A percentile compares a stretch with the other conserved stretches of the same genome.
These are phyloP conservation scores for Eupithecia pulchellata DNA, from an alignment of 2,888 invertebrate genomes.

Conservation along the genomic window DNA sequence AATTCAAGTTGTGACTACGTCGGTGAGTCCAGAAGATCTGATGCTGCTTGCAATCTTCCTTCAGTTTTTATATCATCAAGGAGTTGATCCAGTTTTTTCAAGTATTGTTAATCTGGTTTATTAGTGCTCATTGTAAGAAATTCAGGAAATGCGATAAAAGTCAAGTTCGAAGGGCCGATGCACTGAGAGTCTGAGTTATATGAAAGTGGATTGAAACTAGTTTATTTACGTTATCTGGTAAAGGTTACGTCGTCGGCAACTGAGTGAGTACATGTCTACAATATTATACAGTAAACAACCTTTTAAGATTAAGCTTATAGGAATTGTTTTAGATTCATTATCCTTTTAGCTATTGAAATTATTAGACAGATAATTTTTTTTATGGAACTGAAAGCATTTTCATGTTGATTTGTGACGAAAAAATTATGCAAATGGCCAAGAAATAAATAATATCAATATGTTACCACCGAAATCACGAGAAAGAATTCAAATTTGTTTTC, in stretches of 20 bases:
- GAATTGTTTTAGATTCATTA: background rate
- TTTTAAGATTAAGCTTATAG: background rate
- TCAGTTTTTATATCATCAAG: conserved; percentile 65
- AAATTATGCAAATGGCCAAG: too few species aligned
- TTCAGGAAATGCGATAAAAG: conserved; percentile 78
- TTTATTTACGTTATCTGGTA: conserved; percentile 37
- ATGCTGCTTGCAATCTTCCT: conserved; percentile 49
- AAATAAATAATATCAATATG: too few species aligned
- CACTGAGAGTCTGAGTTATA: conserved; percentile 48
- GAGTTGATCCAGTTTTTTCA: conserved; percentile 65
- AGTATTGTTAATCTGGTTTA: conserved; percentile 57
- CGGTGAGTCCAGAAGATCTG: conserved; percentile 63
- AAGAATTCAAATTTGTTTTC: too few species aligned
- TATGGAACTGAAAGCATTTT: too few species aligned
- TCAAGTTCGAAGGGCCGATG: conserved; percentile 74
- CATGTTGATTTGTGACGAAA: too few species aligned
- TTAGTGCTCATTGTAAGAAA: conserved; percentile 56
- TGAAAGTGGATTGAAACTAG: conserved; percentile 50
- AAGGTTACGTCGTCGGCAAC: conserved; percentile 4
- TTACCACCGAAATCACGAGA: too few species aligned
- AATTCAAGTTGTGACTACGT: conserved; percentile 65
- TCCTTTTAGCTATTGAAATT: background rate
- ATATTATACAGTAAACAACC: background rate
- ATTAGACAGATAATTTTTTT: too few species aligned
- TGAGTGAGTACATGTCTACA: background rate